Percentiles rank a stretch among this genome's conserved stretches.
phyloP scores from a whole-genome alignment of 2,797 vertebrate species.

The Salmo trutta region DNA sequence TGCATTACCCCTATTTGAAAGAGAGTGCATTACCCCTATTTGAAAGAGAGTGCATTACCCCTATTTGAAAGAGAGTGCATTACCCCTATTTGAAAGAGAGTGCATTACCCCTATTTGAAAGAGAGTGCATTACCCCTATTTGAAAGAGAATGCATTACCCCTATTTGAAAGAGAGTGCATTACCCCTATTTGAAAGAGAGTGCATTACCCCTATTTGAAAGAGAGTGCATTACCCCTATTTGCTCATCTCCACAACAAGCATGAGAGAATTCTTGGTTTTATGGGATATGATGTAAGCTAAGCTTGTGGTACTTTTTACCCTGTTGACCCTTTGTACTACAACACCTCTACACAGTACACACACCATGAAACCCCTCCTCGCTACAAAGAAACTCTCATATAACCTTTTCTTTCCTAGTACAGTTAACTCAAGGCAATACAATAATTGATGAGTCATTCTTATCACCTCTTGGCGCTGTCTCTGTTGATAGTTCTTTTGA shows the following conservation, averaged over 20 bases:
- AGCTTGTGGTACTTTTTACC: conserved; percentile 17
- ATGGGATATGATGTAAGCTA: conserved; percentile 53
- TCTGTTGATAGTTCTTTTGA: no score
- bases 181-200: neutral
- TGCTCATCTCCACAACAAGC: conserved; percentile 8
- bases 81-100: neutral
- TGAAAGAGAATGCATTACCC: neutral
- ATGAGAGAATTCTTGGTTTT: conserved; percentile 48
- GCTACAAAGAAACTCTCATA: neutral
- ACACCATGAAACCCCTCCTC: neutral
- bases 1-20: neutral
- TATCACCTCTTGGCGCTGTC: neutral
- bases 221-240: neutral
- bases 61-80: neutral
- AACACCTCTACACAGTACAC: conserved; percentile 19
- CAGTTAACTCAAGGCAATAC: neutral
- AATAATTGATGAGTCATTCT: neutral
- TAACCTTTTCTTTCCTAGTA: neutral
- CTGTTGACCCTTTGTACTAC: conserved; percentile 49
- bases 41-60: neutral
- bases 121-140: neutral
- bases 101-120: neutral
- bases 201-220: neutral
- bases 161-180: neutral
- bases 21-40: neutral